phyloP scores from a whole-genome alignment of 1,140 invertebrate genomes.

The Mesaphorura yosii region DNA sequence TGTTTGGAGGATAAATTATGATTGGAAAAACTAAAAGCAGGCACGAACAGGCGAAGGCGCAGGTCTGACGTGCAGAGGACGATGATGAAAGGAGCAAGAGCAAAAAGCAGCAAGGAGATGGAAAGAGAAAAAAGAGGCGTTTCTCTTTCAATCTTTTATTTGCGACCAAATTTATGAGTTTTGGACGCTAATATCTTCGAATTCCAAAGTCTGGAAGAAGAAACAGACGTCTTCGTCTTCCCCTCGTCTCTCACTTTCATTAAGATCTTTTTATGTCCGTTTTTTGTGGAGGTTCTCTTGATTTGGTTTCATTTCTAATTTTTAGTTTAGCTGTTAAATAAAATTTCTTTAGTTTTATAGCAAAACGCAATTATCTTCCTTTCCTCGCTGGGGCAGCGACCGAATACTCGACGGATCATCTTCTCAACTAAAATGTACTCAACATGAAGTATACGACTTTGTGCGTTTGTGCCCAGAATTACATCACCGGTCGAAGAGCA shows the following conservation, averaged over 20 bases:
- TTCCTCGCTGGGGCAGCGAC: no score
- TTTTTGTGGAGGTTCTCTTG: no score
- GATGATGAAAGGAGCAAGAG: conserved; percentile 1
- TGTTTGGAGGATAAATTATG: conserved; percentile 30
- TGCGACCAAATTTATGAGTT: conserved; percentile 32
- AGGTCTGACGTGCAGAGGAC: background rate
- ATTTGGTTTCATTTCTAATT: no score
- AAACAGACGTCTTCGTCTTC: conserved; percentile 10
- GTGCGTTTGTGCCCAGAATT: no score
- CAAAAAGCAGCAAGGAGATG: background rate
- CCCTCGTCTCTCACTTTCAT: conserved; percentile 1
- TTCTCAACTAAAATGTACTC: no score
- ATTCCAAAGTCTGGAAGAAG: conserved; percentile 18
- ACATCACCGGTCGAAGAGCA: no score
- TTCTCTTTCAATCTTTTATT: conserved; percentile 31
- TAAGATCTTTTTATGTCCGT: no score
- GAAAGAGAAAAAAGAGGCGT: conserved; percentile 31
- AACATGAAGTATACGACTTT: no score
- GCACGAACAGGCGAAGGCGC: background rate
- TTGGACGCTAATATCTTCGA: conserved; percentile 30
- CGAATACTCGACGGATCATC: no score
- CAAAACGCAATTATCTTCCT: no score
- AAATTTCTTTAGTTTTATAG: no score
- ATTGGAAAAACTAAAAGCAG: background rate
- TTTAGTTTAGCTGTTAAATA: no score